phyloP scores from a whole-genome alignment of 2,888 invertebrate genomes.

The Eugnorisma glareosa region DNA sequence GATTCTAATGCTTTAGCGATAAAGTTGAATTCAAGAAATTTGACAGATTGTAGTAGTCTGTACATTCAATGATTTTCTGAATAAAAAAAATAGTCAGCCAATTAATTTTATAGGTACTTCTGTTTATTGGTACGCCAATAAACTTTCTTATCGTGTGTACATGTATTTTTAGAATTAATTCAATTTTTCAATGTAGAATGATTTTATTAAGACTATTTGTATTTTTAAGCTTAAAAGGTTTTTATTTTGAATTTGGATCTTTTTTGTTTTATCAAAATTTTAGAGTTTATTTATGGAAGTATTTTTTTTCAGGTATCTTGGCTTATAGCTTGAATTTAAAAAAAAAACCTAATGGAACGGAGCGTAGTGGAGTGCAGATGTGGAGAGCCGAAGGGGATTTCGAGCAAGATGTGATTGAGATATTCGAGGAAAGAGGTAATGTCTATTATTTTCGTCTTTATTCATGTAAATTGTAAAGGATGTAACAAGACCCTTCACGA shows the following conservation, averaged over 20 bases:
- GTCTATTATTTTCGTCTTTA: background rate
- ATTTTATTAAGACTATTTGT: conserved; percentile 29
- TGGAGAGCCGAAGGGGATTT: conserved; percentile 51
- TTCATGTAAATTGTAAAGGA: no score
- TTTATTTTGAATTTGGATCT: background rate
- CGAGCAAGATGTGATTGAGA: conserved; percentile 23
- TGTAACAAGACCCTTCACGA: no score
- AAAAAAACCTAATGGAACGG: conserved; percentile 19
- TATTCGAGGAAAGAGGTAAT: conserved; percentile 54
- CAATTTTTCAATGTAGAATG: conserved; percentile 29
- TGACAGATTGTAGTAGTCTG: no score
- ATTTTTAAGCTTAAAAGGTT: conserved; percentile 44
- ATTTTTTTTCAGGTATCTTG: conserved; percentile 22
- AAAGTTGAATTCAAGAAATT: no score
- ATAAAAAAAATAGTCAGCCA: background rate
- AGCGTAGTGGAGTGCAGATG: conserved; percentile 27
- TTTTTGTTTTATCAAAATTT: background rate
- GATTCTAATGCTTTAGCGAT: no score
- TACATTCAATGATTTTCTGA: background rate
- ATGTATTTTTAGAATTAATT: background rate
- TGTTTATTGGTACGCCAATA: conserved; percentile 19
- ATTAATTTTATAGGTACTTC: conserved; percentile 38
- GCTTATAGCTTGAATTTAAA: conserved; percentile 3
- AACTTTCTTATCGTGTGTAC: conserved; percentile 49
- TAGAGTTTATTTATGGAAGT: background rate